Evolutionary conservation across 2,797 vertebrate genomes (phyloP).

Genomic region (Phataginus tricuspis): DNA sequence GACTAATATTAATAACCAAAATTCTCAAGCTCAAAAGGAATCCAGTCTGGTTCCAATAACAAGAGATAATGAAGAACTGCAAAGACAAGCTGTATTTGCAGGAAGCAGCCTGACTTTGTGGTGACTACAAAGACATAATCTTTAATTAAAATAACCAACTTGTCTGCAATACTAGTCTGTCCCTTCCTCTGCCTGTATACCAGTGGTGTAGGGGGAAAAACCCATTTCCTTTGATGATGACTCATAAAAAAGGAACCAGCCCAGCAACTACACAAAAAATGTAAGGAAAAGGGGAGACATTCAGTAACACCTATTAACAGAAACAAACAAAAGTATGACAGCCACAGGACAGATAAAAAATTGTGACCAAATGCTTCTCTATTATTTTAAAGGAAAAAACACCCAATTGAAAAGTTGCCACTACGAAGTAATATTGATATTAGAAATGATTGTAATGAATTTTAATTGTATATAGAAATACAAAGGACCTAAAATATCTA

Average conservation of each 20-base stretch:
- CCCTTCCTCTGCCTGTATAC: background rate
- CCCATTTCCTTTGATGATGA: background rate
- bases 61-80: background rate
- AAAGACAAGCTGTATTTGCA: background rate
- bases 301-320: background rate
- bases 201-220: background rate
- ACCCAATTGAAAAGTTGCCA: background rate
- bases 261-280: background rate
- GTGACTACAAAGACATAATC: background rate
- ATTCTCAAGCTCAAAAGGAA: background rate
- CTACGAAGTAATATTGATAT: background rate
- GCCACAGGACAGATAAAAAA: background rate
- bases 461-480: background rate
- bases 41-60: background rate
- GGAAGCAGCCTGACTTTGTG: background rate
- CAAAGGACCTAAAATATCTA: background rate
- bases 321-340: background rate
- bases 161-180: background rate
- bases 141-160: background rate
- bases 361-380: background rate
- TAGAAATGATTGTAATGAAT: background rate
- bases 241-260: slow-evolving; percentile 11
- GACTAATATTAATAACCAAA: background rate
- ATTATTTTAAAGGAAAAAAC: background rate
- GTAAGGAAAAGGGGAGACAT: background rate